These are phyloP conservation scores for Neotoxoptera formosana DNA, from an alignment of 1,140 invertebrate genomes.

Conservation along the genomic window DNA sequence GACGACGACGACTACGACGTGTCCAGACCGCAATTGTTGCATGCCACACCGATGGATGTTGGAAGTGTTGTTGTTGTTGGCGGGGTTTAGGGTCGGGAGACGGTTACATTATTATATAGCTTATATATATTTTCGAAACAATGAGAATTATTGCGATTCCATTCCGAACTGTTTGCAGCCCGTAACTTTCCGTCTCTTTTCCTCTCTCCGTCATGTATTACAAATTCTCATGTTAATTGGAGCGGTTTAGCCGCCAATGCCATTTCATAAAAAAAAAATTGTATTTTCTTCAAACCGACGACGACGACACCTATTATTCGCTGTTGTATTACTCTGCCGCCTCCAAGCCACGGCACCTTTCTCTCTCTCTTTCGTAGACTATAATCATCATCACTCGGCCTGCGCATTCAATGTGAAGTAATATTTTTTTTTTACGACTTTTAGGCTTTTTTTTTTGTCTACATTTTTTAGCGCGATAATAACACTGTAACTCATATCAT, in stretches of 20 bases:
- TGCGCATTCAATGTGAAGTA: background rate
- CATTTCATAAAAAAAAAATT: background rate
- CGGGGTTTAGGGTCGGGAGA: background rate
- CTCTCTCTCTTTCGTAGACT: background rate
- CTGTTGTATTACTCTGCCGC: background rate
- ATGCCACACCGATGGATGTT: constrained; percentile 18
- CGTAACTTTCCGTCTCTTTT: background rate
- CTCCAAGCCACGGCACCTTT: background rate
- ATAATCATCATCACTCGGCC: background rate
- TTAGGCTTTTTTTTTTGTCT: background rate
- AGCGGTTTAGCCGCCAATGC: background rate
- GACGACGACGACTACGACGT: constrained; percentile 15
- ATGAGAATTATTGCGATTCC: constrained; percentile 56
- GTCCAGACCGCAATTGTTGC: constrained; percentile 49
- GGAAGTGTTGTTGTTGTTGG: background rate
- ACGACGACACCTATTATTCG: background rate
- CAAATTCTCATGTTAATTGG: constrained; percentile 56
- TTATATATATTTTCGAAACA: constrained; percentile 18
- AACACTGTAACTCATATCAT: background rate
- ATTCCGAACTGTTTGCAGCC: background rate
- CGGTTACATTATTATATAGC: background rate
- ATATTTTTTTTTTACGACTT: background rate
- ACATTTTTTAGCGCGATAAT: background rate
- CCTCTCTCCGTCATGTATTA: constrained; percentile 2
- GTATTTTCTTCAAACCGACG: background rate